A percentile compares a stretch with the other conserved stretches of the same genome.
Conservation (phyloP, 2,797 vertebrate species). For the Rhynchonycteris naso region DNA sequence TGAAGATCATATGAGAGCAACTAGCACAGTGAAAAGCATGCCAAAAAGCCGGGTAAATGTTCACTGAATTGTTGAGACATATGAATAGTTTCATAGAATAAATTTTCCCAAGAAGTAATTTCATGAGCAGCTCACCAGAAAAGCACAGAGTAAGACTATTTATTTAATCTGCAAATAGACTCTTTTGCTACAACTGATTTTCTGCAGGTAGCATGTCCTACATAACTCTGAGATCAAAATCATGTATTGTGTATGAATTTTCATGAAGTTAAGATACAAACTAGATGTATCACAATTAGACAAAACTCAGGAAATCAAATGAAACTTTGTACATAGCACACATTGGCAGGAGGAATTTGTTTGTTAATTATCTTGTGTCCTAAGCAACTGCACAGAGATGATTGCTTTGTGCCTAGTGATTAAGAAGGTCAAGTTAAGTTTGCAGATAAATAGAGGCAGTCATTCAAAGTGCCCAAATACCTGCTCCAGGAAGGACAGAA, state of each 20-base stretch:
- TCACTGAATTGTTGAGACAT: background rate
- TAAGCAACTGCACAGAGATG: constrained; percentile 60
- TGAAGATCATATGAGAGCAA: background rate
- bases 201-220: background rate
- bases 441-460: constrained; percentile 45
- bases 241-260: constrained; percentile 33
- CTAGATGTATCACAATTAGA: constrained; percentile 54
- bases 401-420: constrained; percentile 68
- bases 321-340: constrained; percentile 61
- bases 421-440: constrained; percentile 65
- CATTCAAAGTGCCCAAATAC: constrained; percentile 24
- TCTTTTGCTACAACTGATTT: background rate
- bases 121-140: constrained; percentile 14
- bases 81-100: background rate
- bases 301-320: constrained; percentile 60
- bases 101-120: constrained; percentile 14
- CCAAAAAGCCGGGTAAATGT: constrained; percentile 23
- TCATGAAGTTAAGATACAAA: constrained; percentile 51
- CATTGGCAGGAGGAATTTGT: constrained; percentile 56
- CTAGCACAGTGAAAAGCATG: background rate
- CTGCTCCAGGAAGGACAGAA: constrained; percentile 10
- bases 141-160: constrained; percentile 29
- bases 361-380: constrained; percentile 63
- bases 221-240: constrained; percentile 47
- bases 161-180: constrained; percentile 39